These are phyloP conservation scores for Aleiodes sp. DNA, from an alignment of 1,140 invertebrate genomes.

Conservation along the genomic window DNA sequence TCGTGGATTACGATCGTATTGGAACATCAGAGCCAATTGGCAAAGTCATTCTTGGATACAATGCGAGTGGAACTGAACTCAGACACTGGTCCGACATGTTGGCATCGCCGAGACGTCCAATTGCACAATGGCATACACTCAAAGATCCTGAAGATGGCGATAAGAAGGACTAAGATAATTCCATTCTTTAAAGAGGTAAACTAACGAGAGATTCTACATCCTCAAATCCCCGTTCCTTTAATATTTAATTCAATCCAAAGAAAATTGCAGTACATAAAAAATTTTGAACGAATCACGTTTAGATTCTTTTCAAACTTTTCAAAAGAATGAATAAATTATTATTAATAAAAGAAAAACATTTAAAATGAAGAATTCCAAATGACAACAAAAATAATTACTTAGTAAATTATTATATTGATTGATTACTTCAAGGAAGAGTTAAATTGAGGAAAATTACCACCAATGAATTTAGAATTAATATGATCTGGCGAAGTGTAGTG, in stretches of 20 bases:
- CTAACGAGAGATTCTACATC: neutral
- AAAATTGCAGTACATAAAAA: neutral
- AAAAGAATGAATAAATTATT: neutral
- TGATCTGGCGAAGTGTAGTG: conserved; percentile 64
- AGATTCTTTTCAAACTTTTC: neutral
- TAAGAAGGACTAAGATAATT: conserved; percentile 80
- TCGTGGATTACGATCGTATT: conserved; percentile 99
- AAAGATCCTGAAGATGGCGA: conserved; percentile 95
- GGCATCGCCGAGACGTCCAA: conserved; percentile 96
- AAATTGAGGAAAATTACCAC: conserved; percentile 47
- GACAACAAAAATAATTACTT: conserved; percentile 42
- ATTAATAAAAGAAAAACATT: conserved; percentile 18
- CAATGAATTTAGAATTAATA: conserved; percentile 52
- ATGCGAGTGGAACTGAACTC: conserved; percentile 95
- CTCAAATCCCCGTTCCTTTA: neutral
- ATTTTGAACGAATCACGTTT: neutral
- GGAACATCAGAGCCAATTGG: conserved; percentile 99
- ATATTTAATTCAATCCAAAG: neutral
- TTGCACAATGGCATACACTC: conserved; percentile 99
- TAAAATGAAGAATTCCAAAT: conserved; percentile 13
- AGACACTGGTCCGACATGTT: conserved; percentile 99
- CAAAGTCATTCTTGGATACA: conserved; percentile 96
- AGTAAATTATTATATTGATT: conserved; percentile 52
- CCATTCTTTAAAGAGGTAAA: conserved; percentile 39
- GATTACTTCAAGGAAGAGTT: conserved; percentile 39